Percentiles rank a stretch among this genome's conserved stretches.
Conservation (phyloP, 1,140 invertebrate genomes). For the Ctenoplectra terminalis region DNA sequence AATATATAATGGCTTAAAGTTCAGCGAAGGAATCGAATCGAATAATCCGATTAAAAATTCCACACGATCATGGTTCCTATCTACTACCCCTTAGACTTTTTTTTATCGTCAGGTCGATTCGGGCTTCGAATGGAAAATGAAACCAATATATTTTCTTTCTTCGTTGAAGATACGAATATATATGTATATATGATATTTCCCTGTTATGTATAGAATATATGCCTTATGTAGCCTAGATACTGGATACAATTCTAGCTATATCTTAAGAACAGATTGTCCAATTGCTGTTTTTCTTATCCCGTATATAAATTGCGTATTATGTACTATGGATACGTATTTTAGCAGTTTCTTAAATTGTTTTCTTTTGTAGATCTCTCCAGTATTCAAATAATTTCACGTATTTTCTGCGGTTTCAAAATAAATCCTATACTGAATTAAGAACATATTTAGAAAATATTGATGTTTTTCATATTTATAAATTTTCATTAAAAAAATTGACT, state of each 20-base stretch:
- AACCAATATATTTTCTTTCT: conserved; percentile 3
- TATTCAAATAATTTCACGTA: background rate
- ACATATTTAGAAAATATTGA: too few species aligned
- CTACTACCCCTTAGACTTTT: background rate
- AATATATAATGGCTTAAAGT: background rate
- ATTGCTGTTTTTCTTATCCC: background rate
- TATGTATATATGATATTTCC: background rate
- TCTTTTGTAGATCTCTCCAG: background rate
- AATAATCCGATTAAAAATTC: background rate
- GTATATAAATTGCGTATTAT: background rate
- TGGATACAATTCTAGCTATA: background rate
- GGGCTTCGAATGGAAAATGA: conserved; percentile 4
- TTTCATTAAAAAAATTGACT: too few species aligned
- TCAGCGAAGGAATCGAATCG: background rate
- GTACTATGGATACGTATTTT: background rate
- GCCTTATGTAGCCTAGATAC: background rate
- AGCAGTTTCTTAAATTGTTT: background rate
- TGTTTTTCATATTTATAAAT: too few species aligned
- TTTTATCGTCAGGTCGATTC: conserved; percentile 3
- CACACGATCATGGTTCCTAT: background rate
- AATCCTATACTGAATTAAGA: too few species aligned
- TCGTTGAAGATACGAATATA: background rate
- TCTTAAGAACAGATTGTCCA: background rate
- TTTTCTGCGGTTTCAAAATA: background rate
- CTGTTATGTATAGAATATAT: conserved; percentile 1